phyloP scores from a whole-genome alignment of 2,888 invertebrate species.

The Galerucella pusilla region DNA sequence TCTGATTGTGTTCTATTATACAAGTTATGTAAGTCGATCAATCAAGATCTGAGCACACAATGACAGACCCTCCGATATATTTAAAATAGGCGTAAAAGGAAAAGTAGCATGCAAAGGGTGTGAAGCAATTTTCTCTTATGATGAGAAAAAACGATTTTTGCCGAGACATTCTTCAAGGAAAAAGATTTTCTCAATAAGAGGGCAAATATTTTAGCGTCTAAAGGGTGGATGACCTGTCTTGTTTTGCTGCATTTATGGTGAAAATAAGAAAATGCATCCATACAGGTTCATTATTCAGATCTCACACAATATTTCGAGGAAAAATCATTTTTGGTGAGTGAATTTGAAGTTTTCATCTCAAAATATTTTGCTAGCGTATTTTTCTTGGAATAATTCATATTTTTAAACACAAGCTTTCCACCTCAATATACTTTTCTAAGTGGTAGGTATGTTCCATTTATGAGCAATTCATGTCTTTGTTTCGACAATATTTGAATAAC shows the following conservation, averaged over 20 bases:
- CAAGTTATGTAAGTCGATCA: conserved; percentile 34
- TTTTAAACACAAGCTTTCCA: too few species aligned
- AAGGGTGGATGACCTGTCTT: conserved; percentile 2
- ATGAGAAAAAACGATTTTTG: conserved; percentile 32
- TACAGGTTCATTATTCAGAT: too few species aligned
- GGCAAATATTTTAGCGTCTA: neutral
- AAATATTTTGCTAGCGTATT: too few species aligned
- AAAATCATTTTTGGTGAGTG: too few species aligned
- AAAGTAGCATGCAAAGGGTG: conserved; percentile 33
- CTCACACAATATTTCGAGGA: too few species aligned
- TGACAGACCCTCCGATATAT: conserved; percentile 35
- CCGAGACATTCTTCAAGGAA: conserved; percentile 16
- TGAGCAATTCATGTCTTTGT: too few species aligned
- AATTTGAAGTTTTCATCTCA: too few species aligned
- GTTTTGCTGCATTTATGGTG: neutral
- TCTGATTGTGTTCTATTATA: conserved; percentile 31
- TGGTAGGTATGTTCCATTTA: too few species aligned
- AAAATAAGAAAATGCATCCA: too few species aligned
- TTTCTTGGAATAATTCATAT: too few species aligned
- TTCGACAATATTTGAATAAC: too few species aligned
- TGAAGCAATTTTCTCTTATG: conserved; percentile 34
- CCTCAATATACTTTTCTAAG: too few species aligned
- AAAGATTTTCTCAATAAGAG: conserved; percentile 17
- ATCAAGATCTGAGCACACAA: conserved; percentile 34
- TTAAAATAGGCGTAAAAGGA: conserved; percentile 29